Percentiles rank a stretch among this genome's conserved stretches.
These are phyloP conservation scores for Halcyon smyrnensis DNA, from an alignment of 2,797 vertebrate species.

Conservation along the genomic window DNA sequence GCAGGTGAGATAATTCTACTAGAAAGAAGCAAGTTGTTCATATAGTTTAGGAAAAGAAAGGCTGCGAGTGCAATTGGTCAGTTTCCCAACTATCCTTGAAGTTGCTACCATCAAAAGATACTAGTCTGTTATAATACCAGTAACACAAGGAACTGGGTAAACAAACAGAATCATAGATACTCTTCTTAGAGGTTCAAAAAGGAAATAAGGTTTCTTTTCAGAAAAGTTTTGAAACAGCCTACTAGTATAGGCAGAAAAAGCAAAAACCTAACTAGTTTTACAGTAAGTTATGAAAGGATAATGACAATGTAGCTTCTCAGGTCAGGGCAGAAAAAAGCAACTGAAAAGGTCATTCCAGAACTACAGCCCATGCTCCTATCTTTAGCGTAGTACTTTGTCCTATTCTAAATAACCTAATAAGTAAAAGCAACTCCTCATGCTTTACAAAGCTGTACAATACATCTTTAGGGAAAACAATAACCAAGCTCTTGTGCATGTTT, in stretches of 20 bases:
- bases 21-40: neutral
- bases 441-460: slow-evolving; percentile 39
- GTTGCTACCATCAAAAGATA: neutral
- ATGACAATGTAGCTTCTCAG: neutral
- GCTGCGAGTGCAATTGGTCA: neutral
- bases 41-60: neutral
- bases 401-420: slow-evolving; percentile 47
- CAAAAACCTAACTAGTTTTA: neutral
- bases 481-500: slow-evolving; percentile 51
- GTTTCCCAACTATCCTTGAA: neutral
- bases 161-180: neutral
- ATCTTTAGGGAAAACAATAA: slow-evolving; percentile 66
- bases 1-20: neutral
- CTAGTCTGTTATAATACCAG: neutral
- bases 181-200: neutral
- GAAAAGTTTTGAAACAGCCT: neutral
- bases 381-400: slow-evolving; percentile 24
- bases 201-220: neutral
- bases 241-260: neutral
- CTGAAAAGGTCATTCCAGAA: neutral
- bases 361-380: neutral
- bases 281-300: neutral
- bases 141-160: neutral
- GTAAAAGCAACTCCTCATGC: slow-evolving; percentile 38
- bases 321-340: neutral